Base-by-base conservation (phyloP, 2,113 vertebrate genomes). In the Aptenodytes forsteri region DNA sequence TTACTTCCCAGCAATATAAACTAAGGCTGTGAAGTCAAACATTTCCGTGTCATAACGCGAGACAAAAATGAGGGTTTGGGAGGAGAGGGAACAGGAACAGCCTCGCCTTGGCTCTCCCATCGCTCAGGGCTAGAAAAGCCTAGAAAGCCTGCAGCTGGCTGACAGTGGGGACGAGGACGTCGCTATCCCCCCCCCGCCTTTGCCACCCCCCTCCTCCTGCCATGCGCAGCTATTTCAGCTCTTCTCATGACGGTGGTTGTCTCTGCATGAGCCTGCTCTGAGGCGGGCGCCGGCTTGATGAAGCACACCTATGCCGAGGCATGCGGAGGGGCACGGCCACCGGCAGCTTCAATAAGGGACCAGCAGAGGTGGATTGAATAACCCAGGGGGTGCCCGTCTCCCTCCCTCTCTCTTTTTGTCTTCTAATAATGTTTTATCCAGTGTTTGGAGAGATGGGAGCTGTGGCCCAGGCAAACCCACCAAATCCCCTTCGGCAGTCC, bases 1-100 rank as follows among this genome's bases (percentile, higher is more conserved):
- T 94, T 95, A 77, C 94, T 96, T 95, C 91, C 95, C 1, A 0
- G 91, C 84, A 80, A 89, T 88, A 93, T 94, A 96, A 96, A 93
- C 91, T 36, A 9, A 73, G 71, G 94, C 93, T 93, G 84, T 96
- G 94, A 96, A 96, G 94, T 73, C 91, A 90, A 95, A 94, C 67
- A 77, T 95, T 88, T 96, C 82, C 82, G 30, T 22, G 62, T 62
- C n/a, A 8, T 88, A 95, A 91, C 5, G 0, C 3, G 2, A 82
- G 81, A 84, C 4, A 13, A 80, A 94, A 97, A 82, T 7, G 66
- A 79, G 66, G 42, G 22, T 34, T 89, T 69, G 75, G 84, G 87
- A 79, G 32, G 29, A 66, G 49, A 69, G 29, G 66, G 58, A 90
- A 25, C 19, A 17, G 40, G 36, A 82, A 17, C 0, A 0, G 56